phyloP scores from a whole-genome alignment of 2,888 invertebrate species.

The Cantharis rufa region DNA sequence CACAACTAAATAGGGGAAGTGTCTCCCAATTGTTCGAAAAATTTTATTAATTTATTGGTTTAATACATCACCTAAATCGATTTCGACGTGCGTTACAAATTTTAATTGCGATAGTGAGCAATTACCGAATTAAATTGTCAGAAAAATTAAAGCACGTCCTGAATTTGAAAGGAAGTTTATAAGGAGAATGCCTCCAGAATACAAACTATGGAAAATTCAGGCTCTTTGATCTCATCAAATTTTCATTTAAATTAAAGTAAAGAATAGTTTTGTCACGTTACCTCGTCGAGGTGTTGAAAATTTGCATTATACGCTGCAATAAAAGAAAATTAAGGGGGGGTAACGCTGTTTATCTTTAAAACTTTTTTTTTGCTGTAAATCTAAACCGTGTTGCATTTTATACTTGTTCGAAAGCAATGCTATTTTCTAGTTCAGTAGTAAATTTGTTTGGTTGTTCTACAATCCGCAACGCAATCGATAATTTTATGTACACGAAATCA shows the following conservation, averaged over 20 bases:
- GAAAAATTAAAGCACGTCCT: neutral
- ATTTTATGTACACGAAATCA: slow-evolving; percentile 15
- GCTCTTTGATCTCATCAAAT: slow-evolving; percentile 22
- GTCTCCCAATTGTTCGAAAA: slow-evolving; percentile 1
- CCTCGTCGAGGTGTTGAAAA: slow-evolving; percentile 14
- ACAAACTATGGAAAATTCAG: neutral
- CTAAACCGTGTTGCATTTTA: neutral
- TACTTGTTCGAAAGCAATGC: neutral
- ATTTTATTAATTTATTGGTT: slow-evolving; percentile 13
- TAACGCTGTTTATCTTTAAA: too few species aligned
- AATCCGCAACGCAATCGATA: slow-evolving; percentile 15
- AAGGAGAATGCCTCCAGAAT: neutral
- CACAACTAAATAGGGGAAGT: slow-evolving; percentile 3
- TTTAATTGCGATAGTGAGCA: neutral
- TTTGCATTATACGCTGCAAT: slow-evolving; percentile 4
- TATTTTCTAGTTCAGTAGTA: neutral
- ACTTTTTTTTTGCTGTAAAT: too few species aligned
- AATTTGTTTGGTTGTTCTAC: slow-evolving; percentile 1
- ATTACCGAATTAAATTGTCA: neutral
- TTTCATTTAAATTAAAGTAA: slow-evolving; percentile 25
- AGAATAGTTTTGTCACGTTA: slow-evolving; percentile 19
- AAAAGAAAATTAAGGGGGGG: slow-evolving; percentile 3
- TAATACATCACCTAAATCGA: slow-evolving; percentile 11
- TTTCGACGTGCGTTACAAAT: neutral
- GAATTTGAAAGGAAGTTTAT: neutral